phyloP scores from a whole-genome alignment of 2,797 vertebrate species.

The Cottoperca gobio region DNA sequence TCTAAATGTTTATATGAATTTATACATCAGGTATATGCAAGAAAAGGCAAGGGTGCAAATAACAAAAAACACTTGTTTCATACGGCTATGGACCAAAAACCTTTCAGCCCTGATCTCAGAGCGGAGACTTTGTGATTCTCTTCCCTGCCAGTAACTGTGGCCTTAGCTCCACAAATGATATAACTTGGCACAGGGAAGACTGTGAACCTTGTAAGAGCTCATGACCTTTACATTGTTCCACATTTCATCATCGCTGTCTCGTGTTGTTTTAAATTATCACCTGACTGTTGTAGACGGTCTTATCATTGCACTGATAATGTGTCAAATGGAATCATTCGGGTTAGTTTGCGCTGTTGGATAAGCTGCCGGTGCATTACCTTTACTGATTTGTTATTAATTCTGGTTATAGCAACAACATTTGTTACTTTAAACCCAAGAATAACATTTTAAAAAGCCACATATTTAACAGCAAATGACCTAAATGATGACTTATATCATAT shows the following conservation, averaged over 20 bases:
- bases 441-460: neutral
- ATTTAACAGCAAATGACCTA: neutral
- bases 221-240: neutral
- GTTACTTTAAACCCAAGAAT: neutral
- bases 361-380: neutral
- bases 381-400: neutral
- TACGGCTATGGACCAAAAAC: neutral
- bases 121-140: neutral
- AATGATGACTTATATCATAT: neutral
- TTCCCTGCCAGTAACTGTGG: neutral
- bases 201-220: neutral
- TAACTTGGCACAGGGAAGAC: neutral
- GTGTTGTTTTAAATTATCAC: conserved; percentile 12
- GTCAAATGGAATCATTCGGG: neutral
- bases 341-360: neutral
- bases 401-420: neutral
- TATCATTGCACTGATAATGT: neutral
- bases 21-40: neutral
- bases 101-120: neutral
- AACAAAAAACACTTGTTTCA: neutral
- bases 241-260: neutral
- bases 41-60: neutral
- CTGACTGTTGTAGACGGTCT: neutral
- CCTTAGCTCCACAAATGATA: conserved; percentile 1
- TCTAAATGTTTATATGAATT: neutral